Evolutionary conservation across 2,888 invertebrate species (phyloP).

Genomic region (Polyploca ridens): DNA sequence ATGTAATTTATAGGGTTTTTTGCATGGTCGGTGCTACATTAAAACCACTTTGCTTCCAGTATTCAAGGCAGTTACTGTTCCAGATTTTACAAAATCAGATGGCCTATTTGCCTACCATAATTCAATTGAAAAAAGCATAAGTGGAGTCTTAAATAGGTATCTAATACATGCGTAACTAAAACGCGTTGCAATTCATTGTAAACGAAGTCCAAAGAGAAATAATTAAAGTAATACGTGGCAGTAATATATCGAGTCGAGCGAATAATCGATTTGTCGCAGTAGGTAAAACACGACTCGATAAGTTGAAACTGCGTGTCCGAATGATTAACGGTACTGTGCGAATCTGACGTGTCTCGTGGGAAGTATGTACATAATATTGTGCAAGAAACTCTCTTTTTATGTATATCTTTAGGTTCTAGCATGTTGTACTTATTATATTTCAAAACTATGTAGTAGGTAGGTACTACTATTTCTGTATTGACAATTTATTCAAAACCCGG

Average conservation of each 20-base stretch:
- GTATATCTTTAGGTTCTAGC: not conserved
- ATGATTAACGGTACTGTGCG: conserved; percentile 19
- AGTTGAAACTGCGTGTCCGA: conserved; percentile 18
- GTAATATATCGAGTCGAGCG: not conserved
- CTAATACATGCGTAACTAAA: not conserved
- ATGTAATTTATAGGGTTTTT: no score
- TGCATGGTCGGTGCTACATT: no score
- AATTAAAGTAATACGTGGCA: not conserved
- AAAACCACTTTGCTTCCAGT: no score
- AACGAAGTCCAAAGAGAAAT: conserved; percentile 5
- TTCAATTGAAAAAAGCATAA: not conserved
- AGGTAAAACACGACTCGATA: conserved; percentile 18
- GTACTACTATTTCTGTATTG: no score
- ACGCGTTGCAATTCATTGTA: not conserved
- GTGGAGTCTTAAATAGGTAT: not conserved
- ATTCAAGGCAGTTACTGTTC: no score
- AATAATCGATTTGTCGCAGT: conserved; percentile 11
- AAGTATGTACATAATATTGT: conserved; percentile 2
- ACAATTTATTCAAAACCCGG: no score
- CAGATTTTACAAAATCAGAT: no score
- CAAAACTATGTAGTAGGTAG: no score
- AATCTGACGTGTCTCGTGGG: conserved; percentile 21
- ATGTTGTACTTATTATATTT: no score
- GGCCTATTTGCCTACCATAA: no score
- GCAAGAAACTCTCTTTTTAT: conserved; percentile 10